phyloP scores from a whole-genome alignment of 2,797 vertebrate species.

The Ctenopoma kingsleyae region DNA sequence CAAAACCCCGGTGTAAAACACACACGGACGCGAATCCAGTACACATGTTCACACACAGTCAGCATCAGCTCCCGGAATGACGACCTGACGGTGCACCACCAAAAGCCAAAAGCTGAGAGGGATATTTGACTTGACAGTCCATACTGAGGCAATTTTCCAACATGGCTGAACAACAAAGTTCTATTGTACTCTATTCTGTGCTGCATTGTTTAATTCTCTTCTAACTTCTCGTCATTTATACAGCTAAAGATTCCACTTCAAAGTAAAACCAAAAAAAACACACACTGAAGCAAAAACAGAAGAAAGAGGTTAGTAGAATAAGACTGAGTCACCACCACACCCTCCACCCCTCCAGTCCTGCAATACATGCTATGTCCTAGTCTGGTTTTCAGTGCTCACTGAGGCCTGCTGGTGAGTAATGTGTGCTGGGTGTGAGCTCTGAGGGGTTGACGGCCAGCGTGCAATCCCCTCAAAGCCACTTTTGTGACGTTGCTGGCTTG shows the following conservation, averaged over 20 bases:
- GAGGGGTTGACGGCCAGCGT: slow-evolving; percentile 64
- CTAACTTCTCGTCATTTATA: slow-evolving; percentile 28
- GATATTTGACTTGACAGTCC: slow-evolving; percentile 72
- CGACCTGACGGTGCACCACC: slow-evolving; percentile 31
- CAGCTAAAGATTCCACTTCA: slow-evolving; percentile 33
- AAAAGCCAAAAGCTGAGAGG: slow-evolving; percentile 52
- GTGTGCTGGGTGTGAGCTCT: slow-evolving; percentile 75
- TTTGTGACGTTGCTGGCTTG: slow-evolving; percentile 78
- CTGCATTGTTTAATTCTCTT: slow-evolving; percentile 45
- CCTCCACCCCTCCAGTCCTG: slow-evolving; percentile 11
- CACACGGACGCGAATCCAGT: not conserved
- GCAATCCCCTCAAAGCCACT: slow-evolving; percentile 73
- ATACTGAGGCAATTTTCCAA: slow-evolving; percentile 71
- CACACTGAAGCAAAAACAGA: slow-evolving; percentile 21
- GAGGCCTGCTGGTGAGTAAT: slow-evolving; percentile 68
- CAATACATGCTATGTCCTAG: slow-evolving; percentile 26
- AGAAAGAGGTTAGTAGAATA: slow-evolving; percentile 26
- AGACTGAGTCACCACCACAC: not conserved
- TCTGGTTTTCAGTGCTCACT: slow-evolving; percentile 39
- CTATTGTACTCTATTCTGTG: slow-evolving; percentile 57
- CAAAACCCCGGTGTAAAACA: slow-evolving; percentile 19
- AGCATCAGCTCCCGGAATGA: slow-evolving; percentile 46
- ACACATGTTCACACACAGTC: slow-evolving; percentile 49
- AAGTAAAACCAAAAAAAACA: slow-evolving; percentile 11
- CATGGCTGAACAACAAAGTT: slow-evolving; percentile 63